A percentile compares a stretch with the other conserved stretches of the same genome.
phyloP scores from a whole-genome alignment of 2,113 vertebrate genomes.

The Rhinogobius similis region DNA sequence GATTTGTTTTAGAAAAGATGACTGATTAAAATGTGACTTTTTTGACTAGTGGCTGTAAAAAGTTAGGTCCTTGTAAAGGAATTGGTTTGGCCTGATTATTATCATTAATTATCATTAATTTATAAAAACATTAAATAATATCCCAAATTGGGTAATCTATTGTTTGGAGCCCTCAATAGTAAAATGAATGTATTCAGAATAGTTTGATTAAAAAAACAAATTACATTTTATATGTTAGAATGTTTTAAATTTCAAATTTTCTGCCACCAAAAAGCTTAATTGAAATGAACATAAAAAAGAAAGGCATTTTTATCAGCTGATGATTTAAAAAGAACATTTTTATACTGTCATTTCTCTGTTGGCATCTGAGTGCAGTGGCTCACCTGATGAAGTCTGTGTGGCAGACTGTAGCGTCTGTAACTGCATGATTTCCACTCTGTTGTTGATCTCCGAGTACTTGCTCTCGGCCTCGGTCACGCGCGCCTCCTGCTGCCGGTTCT shows the following conservation, averaged over 20 bases:
- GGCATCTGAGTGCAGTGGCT: slow-evolving; percentile 51
- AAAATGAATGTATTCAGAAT: not conserved
- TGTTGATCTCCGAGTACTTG: slow-evolving; percentile 96
- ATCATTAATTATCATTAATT: too few relatives aligned
- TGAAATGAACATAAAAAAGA: too few relatives aligned
- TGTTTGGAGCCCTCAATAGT: not conserved
- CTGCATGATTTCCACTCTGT: slow-evolving; percentile 93
- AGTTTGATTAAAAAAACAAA: not conserved
- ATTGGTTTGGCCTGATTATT: too few relatives aligned
- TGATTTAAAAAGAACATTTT: too few relatives aligned
- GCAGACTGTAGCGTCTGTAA: slow-evolving; percentile 88
- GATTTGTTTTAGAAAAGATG: too few relatives aligned
- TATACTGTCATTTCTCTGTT: not conserved
- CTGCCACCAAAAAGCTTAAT: too few relatives aligned
- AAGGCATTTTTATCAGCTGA: too few relatives aligned
- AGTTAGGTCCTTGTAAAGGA: too few relatives aligned
- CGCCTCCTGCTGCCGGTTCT: slow-evolving; percentile 82
- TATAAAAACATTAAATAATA: slow-evolving; percentile 31
- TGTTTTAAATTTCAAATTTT: too few relatives aligned
- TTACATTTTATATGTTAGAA: not conserved
- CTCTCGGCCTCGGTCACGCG: slow-evolving; percentile 88
- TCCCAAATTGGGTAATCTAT: not conserved
- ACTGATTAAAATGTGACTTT: not conserved
- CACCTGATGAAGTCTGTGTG: slow-evolving; percentile 91
- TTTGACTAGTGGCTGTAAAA: too few relatives aligned